Evolutionary conservation across 2,113 vertebrate species (phyloP), one percentile per base, ranked within the genome.

Genomic region (Neodontobutis hainanensis): DNA sequence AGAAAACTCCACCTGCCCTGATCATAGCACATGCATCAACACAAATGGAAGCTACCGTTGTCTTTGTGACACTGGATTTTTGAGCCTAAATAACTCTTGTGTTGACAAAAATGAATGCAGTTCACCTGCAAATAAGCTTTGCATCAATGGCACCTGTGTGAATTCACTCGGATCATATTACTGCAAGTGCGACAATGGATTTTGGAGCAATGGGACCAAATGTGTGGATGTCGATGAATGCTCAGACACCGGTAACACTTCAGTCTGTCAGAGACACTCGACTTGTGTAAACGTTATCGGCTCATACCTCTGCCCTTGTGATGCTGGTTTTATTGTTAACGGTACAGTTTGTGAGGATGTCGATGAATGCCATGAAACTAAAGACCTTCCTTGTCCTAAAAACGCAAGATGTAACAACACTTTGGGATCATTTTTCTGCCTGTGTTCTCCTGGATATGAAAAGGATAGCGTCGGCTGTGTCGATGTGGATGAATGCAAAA

Each of bases 171-270:
- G 94, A 1, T 94, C 92, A 1, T 94, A 91, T 75, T 72, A 84
- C 72, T 94, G 94, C 46, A 49, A 81, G 8, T 94, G 94, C 44
- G 11, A 70, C 11, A 1, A 40, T 16, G 94, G 93, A 50, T 94
- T 93, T 78, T 70, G 77, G 82, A 89, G 81, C 65, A 93, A 92
- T 61, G 75, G 58, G 11, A 93, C 85, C 0, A 15, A 66, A 44
- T 94, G 94, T 43, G 2, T 87, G 11, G 94, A 94, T 80, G 66
- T 91, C 16, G 89, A 94, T 59, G 94, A 94, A 78, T 94, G 94
- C 71, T 73, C 74, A 2, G 27, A 44, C 50, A 59, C 57, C 8
- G 7, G 15, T 2, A 90, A 89, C 73, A 36, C 78, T n/a, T 85
- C 90, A 8, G 53, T 76, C 45, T 94, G 94, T 60, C 81, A 75